Evolutionary conservation across 2,113 vertebrate species (phyloP).

Genomic region (Myiagra hebetior): DNA sequence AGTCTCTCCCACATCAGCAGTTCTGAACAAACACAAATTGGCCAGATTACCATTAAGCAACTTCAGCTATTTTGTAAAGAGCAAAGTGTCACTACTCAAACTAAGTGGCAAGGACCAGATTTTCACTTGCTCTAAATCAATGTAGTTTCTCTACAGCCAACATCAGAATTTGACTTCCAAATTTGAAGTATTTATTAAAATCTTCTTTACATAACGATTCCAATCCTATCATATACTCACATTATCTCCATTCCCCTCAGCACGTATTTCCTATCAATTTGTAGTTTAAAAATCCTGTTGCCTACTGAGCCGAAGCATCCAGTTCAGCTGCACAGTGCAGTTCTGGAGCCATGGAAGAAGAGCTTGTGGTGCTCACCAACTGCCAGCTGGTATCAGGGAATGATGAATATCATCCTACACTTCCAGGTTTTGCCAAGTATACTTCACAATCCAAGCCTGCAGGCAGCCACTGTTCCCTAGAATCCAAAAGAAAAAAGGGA

Average conservation of each 20-base stretch:
- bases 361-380: neutral
- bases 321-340: neutral
- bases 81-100: neutral
- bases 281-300: neutral
- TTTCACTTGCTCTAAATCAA: neutral
- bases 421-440: neutral
- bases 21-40: constrained; percentile 25
- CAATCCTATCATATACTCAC: neutral
- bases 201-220: neutral
- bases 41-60: constrained; percentile 33
- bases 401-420: neutral
- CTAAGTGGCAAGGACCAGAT: neutral
- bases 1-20: constrained; percentile 18
- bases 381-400: neutral
- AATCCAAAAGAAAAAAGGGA: neutral
- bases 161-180: neutral
- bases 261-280: neutral
- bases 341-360: neutral
- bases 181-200: neutral
- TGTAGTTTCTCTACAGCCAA: neutral
- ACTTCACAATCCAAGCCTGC: neutral
- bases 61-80: constrained; percentile 23
- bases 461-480: neutral
- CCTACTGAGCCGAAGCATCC: neutral
- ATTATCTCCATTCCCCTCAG: neutral